Conservation (phyloP, 2,113 vertebrate genomes). For the Siniperca chuatsi region DNA sequence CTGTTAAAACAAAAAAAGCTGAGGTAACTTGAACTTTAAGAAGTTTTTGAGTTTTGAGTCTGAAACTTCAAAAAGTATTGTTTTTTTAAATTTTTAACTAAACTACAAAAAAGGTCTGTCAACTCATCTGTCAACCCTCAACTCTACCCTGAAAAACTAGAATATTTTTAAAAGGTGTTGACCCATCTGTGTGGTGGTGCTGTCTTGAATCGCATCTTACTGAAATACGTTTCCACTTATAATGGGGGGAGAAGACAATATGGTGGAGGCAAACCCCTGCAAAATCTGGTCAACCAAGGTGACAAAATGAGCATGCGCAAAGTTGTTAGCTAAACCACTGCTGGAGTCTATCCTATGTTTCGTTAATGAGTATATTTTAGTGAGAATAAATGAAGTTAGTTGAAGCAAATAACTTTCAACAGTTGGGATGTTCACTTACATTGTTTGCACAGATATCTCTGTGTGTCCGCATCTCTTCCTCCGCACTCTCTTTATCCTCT, state of each 20-base stretch:
- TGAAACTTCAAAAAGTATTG: too few species aligned
- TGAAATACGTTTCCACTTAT: neutral
- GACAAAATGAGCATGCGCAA: neutral
- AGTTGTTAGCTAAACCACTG: neutral
- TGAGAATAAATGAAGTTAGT: neutral
- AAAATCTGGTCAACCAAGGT: neutral
- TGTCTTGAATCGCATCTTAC: neutral
- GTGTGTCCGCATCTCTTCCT: constrained; percentile 14
- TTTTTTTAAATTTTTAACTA: too few species aligned
- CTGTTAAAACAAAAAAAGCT: neutral
- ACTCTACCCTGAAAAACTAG: neutral
- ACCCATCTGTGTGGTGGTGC: neutral
- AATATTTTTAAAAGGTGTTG: neutral
- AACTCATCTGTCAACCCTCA: too few species aligned
- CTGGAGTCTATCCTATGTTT: neutral
- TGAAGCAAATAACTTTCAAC: neutral
- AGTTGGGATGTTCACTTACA: neutral
- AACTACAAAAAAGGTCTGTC: too few species aligned
- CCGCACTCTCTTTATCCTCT: constrained; percentile 40
- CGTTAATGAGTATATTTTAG: neutral
- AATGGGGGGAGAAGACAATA: neutral
- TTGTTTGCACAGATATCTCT: neutral
- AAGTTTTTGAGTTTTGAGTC: neutral
- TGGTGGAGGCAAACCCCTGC: neutral
- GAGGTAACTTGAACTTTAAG: neutral